Evolutionary conservation across 2,797 vertebrate species (phyloP).

Genomic region (Anas bernieri): DNA sequence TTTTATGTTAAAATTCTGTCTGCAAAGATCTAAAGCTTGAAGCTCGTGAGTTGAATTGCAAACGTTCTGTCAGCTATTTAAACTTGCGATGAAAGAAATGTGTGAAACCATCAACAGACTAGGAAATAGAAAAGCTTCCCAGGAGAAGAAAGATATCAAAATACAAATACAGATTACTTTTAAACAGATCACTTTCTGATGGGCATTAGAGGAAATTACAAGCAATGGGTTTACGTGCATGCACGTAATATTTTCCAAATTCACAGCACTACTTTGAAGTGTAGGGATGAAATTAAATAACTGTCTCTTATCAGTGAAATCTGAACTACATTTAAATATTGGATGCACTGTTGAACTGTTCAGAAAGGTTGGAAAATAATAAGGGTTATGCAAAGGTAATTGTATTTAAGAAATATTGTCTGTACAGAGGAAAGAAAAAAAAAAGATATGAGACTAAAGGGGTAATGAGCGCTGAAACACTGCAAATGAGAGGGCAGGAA

Average conservation of each 20-base stretch:
- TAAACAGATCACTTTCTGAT: background rate
- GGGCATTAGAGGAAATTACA: background rate
- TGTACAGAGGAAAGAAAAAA: background rate
- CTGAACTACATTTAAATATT: background rate
- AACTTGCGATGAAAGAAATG: background rate
- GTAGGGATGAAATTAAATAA: constrained; percentile 20
- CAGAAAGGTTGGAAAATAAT: background rate
- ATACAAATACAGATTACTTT: constrained; percentile 1
- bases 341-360: background rate
- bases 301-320: background rate
- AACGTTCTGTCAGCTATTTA: background rate
- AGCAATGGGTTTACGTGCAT: background rate
- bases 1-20: background rate
- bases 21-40: background rate
- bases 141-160: constrained; percentile 2
- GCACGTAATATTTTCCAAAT: background rate
- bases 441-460: background rate
- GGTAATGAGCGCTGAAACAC: background rate
- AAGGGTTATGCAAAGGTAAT: background rate
- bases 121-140: background rate
- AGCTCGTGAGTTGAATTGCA: background rate
- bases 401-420: background rate
- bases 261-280: background rate
- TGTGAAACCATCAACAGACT: background rate
- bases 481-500: background rate